Conservation (phyloP, 2,888 invertebrate species). For the Caenorhabditis angaria region DNA sequence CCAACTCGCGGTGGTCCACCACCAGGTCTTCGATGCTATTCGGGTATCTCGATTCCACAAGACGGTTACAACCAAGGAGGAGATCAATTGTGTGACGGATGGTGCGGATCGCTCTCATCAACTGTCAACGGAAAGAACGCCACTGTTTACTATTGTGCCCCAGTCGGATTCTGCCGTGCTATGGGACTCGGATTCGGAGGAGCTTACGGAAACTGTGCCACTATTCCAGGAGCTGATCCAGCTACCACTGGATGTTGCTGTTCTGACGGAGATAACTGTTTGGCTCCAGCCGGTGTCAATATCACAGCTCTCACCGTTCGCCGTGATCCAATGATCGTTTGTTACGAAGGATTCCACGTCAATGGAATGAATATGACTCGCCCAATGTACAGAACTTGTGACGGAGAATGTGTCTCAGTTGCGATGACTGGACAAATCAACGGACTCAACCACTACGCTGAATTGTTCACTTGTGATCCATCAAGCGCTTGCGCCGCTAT, state of each 20-base stretch:
- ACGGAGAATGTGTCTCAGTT: conserved; percentile 54
- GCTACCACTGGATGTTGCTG: conserved; percentile 52
- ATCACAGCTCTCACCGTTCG: conserved; percentile 44
- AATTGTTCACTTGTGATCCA: conserved; percentile 55
- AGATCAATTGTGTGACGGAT: conserved; percentile 53
- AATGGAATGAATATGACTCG: conserved; percentile 38
- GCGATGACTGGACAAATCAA: conserved; percentile 37
- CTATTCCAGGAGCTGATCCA: conserved; percentile 44
- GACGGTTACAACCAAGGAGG: conserved; percentile 51
- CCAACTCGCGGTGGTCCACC: conserved; percentile 36
- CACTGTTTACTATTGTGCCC: conserved; percentile 53
- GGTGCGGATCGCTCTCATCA: conserved; percentile 48
- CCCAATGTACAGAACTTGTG: conserved; percentile 44
- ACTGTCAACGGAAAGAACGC: conserved; percentile 47
- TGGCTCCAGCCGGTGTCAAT: conserved; percentile 42
- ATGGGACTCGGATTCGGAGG: conserved; percentile 54
- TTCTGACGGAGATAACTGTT: conserved; percentile 46
- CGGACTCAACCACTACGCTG: conserved; percentile 30
- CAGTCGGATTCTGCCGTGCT: conserved; percentile 45
- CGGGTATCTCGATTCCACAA: conserved; percentile 48
- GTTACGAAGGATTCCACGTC: conserved; percentile 52
- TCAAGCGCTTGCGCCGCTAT: conserved; percentile 40
- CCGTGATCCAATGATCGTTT: conserved; percentile 44
- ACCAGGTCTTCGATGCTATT: conserved; percentile 50
- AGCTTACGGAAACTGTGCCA: conserved; percentile 44